Evolutionary conservation across 2,888 invertebrate species (phyloP).

Genomic region (Argynnis bischoffii): DNA sequence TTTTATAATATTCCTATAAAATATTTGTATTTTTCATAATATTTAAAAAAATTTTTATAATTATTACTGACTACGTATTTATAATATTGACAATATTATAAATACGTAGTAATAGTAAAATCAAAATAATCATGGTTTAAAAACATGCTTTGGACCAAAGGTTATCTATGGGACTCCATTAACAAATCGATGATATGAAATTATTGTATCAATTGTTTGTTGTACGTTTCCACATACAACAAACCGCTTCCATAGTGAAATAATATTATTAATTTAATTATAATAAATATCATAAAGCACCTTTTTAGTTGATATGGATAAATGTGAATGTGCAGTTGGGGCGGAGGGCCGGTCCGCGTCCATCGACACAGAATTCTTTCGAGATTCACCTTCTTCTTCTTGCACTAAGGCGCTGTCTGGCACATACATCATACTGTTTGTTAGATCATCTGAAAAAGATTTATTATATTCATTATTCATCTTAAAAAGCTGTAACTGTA

Average conservation of each 20-base stretch:
- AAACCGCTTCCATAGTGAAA: neutral
- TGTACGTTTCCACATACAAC: neutral
- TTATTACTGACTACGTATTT: too few relatives aligned
- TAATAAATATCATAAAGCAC: constrained; percentile 66
- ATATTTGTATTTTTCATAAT: too few relatives aligned
- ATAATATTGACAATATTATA: too few relatives aligned
- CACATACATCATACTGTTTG: constrained; percentile 94
- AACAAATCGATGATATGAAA: neutral
- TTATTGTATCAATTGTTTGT: neutral
- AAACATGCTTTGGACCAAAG: too few relatives aligned
- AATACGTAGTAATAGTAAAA: too few relatives aligned
- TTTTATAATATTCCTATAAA: too few relatives aligned
- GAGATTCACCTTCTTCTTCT: constrained; percentile 87
- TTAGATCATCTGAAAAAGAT: constrained; percentile 75
- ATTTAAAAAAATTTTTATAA: too few relatives aligned
- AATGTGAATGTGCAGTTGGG: constrained; percentile 81
- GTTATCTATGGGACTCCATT: neutral
- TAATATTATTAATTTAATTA: neutral
- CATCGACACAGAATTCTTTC: constrained; percentile 75
- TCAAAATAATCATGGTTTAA: too few relatives aligned
- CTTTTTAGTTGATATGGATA: constrained; percentile 94
- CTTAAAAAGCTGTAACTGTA: too few relatives aligned
- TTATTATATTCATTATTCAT: neutral
- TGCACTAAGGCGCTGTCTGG: constrained; percentile 93
- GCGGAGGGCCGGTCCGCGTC: constrained; percentile 71